phyloP scores from a whole-genome alignment of 64 coral and sea anemone species.

The Pocillopora damicornis region DNA sequence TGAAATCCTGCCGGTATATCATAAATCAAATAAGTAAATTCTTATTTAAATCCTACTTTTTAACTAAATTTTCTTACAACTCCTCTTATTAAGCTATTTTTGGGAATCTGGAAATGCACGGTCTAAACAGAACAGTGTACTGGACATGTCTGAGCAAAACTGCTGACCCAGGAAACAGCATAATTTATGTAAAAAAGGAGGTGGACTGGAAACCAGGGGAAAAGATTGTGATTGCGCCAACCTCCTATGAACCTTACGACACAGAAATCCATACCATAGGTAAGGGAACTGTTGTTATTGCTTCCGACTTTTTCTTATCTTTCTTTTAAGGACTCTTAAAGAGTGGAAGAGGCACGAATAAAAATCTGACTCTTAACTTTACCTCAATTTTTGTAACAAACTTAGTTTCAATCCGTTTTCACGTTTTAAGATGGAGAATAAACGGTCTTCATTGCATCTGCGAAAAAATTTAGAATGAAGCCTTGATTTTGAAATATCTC shows the following conservation, averaged over 20 bases:
- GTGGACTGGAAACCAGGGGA: slow-evolving; percentile 74
- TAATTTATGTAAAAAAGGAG: slow-evolving; percentile 44
- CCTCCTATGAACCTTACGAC: slow-evolving; percentile 53
- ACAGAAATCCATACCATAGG: slow-evolving; percentile 58
- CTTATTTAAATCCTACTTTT: neutral
- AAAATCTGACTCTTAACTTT: no score
- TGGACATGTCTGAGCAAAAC: slow-evolving; percentile 68
- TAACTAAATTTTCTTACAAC: neutral
- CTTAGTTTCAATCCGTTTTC: no score
- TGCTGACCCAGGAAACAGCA: slow-evolving; percentile 41
- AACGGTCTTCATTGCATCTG: no score
- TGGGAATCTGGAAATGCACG: slow-evolving; percentile 67
- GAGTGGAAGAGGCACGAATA: no score
- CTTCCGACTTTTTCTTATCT: no score
- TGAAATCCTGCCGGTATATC: no score
- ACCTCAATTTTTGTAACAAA: no score
- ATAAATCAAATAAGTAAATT: neutral
- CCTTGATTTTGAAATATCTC: no score
- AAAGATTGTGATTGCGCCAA: slow-evolving; percentile 66
- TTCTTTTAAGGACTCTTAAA: no score
- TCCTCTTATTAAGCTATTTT: slow-evolving; percentile 38
- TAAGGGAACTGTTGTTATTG: neutral
- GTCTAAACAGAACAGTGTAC: slow-evolving; percentile 45
- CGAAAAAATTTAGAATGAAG: no score
- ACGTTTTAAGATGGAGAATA: no score